Evolutionary conservation across 2,113 vertebrate genomes (phyloP).

Genomic region (Labrus mixtus): DNA sequence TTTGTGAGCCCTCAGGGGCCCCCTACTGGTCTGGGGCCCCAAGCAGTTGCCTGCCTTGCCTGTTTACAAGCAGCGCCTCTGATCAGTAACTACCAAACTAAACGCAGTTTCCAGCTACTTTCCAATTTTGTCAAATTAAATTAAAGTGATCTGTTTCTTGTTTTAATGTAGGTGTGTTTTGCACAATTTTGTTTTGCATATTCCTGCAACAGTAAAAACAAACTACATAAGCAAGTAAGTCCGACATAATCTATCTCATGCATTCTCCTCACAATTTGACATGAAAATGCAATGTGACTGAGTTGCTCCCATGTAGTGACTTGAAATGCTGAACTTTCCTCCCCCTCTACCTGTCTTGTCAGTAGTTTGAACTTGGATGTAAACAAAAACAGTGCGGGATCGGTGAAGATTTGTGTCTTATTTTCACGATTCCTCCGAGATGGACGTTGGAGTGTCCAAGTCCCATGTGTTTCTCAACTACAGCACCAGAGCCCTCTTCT

Average conservation of each 20-base stretch:
- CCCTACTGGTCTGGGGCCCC: no score
- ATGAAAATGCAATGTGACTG: constrained; percentile 7
- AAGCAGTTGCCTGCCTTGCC: no score
- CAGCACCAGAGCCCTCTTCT: constrained; percentile 67
- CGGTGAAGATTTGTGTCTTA: constrained; percentile 48
- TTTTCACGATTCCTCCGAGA: constrained; percentile 50
- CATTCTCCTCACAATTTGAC: not conserved
- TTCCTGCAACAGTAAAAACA: not conserved
- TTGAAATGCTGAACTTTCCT: constrained; percentile 35
- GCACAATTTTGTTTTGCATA: not conserved
- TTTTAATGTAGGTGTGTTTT: not conserved
- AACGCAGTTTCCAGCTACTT: not conserved
- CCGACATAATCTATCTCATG: not conserved
- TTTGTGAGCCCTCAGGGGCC: no score
- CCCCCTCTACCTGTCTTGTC: constrained; percentile 47
- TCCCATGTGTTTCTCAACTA: constrained; percentile 71
- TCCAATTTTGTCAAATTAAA: not conserved
- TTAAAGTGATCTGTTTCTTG: not conserved
- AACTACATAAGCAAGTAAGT: not conserved
- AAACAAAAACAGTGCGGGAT: constrained; percentile 14
- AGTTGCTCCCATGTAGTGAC: constrained; percentile 15
- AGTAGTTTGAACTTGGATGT: constrained; percentile 53
- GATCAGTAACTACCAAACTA: no score
- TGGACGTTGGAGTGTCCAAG: constrained; percentile 74
- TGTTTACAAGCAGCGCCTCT: no score